Conservation (phyloP, 2,797 vertebrate species). For the Chrosomus eos region DNA sequence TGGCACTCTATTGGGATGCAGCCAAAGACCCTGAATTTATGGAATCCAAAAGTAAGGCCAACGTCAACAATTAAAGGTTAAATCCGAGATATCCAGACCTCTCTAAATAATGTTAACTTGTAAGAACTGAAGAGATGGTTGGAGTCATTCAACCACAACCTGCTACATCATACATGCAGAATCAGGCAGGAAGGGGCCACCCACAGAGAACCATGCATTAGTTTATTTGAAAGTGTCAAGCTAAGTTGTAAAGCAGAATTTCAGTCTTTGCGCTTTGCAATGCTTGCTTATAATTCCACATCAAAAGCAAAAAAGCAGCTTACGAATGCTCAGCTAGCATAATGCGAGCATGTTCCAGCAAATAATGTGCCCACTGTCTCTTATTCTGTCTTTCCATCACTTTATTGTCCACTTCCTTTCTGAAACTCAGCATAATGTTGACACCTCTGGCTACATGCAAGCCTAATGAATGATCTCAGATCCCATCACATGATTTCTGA, state of each 20-base stretch:
- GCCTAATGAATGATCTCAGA: conserved; percentile 16
- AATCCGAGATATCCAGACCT: not conserved
- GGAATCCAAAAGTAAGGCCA: conserved; percentile 3
- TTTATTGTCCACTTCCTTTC: conserved; percentile 52
- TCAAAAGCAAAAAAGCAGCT: conserved; percentile 23
- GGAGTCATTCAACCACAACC: conserved; percentile 11
- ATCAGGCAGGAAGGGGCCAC: conserved; percentile 29
- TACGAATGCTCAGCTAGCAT: conserved; percentile 17
- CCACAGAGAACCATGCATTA: not conserved
- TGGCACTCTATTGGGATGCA: not conserved
- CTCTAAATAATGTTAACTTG: not conserved
- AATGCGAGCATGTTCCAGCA: conserved; percentile 10
- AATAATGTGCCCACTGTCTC: conserved; percentile 34
- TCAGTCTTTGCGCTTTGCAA: not conserved
- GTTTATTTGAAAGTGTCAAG: conserved; percentile 7
- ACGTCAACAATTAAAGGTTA: conserved; percentile 11
- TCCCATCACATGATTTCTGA: conserved; percentile 32
- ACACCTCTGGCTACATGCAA: conserved; percentile 24
- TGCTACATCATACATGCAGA: not conserved
- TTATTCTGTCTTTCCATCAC: conserved; percentile 38
- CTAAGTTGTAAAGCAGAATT: conserved; percentile 19
- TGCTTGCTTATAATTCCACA: conserved; percentile 34
- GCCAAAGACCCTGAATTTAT: conserved; percentile 1
- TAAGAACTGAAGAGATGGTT: not conserved
- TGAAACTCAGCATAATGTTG: conserved; percentile 31